Evolutionary conservation across 2,888 invertebrate species (phyloP), one percentile per base, ranked within the genome.

Genomic region (Calameuta filiformis): DNA sequence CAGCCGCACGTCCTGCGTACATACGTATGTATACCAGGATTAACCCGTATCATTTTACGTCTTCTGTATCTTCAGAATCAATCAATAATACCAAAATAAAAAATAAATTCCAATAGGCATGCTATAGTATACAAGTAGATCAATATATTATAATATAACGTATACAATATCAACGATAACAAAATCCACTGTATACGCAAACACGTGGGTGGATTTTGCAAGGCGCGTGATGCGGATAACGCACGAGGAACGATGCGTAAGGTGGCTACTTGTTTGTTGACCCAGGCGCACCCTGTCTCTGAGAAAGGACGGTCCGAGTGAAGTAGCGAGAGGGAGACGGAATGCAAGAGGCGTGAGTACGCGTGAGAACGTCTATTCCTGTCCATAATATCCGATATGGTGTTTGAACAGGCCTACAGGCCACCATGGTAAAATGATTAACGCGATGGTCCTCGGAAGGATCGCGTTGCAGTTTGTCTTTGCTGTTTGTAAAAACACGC

Each of bases 191-290:
- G 56, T 56, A 3, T 56, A 56, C 4, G 23, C 23, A 56, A 56
- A 9, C 56, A 23, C 56, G 56, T 56, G 56, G 56, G 56, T 56
- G 56, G 56, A 23, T 56, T 56, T 56, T 56, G 56, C 56, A 56
- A 23, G 23, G 23, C 23, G 56, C 56, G 6, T 6, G 56, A 56
- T 23, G 9, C 56, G 56, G 23, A 56, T 56, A 56, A 56, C 56
- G 56, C 23, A 56, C 56, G 56, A 56, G 23, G 23, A 56, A 71
- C 12, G 71, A 31, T 31, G 78, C 75, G 79, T 76, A 79, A 83
- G 79, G 81, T 81, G 79, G 76, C 75, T 81, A 76, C 80, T 82
- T 80, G 83, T 83, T 83, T 85, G 85, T 86, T 87, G 87, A 84
- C 83, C 79, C 79, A 82, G 86, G 80, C 86, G 80, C 85, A 78